phyloP scores from a whole-genome alignment of 2,888 invertebrate species.

The Mylabris sibirica region DNA sequence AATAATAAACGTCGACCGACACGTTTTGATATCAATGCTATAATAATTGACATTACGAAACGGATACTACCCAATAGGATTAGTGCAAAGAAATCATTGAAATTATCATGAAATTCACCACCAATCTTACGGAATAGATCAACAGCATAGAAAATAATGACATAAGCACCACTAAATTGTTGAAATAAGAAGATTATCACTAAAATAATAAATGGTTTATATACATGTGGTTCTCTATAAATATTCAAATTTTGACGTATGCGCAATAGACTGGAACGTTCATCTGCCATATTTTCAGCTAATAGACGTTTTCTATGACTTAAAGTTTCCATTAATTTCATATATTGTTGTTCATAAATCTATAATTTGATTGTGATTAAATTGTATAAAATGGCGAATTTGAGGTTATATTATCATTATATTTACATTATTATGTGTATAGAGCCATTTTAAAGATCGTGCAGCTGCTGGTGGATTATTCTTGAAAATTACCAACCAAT shows the following conservation, averaged over 20 bases:
- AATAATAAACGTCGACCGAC: slow-evolving; percentile 64
- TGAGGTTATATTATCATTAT: slow-evolving; percentile 23
- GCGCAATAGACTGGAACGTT: slow-evolving; percentile 36
- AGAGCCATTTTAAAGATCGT: slow-evolving; percentile 61
- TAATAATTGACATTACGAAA: slow-evolving; percentile 64
- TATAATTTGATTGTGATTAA: slow-evolving; percentile 41
- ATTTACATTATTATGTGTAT: slow-evolving; percentile 57
- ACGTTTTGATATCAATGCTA: slow-evolving; percentile 61
- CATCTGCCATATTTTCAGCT: slow-evolving; percentile 21
- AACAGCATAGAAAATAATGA: slow-evolving; percentile 67
- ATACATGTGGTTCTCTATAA: slow-evolving; percentile 58
- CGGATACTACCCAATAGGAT: slow-evolving; percentile 64
- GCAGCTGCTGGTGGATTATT: slow-evolving; percentile 54
- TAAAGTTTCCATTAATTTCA: slow-evolving; percentile 42
- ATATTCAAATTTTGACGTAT: slow-evolving; percentile 42
- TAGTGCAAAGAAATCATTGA: slow-evolving; percentile 63
- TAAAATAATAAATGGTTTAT: slow-evolving; percentile 64
- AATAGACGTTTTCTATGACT: slow-evolving; percentile 12
- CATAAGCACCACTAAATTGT: slow-evolving; percentile 67
- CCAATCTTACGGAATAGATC: slow-evolving; percentile 64
- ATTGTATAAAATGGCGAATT: slow-evolving; percentile 19
- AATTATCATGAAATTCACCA: slow-evolving; percentile 58
- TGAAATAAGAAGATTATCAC: slow-evolving; percentile 64
- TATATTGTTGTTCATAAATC: slow-evolving; percentile 42
- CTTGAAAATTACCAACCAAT: slow-evolving; percentile 65